A percentile compares a stretch with the other conserved stretches of the same genome.
Conservation (phyloP, 2,113 vertebrate species). For the Octodon degus region DNA sequence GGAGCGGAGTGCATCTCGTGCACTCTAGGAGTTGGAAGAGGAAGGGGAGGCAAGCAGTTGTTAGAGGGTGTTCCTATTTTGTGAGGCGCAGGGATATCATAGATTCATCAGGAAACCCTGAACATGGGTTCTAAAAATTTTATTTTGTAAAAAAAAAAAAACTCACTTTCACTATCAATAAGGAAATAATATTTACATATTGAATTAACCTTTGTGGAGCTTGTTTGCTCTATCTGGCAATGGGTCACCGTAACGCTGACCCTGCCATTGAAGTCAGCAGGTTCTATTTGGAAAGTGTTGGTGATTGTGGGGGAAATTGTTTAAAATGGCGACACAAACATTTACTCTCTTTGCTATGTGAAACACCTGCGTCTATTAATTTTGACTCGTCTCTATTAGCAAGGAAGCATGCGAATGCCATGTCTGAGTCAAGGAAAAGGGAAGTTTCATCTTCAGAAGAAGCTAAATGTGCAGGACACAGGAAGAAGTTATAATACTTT, state of each 20-base stretch:
- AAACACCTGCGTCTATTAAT: constrained; percentile 71
- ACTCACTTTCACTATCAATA: constrained; percentile 52
- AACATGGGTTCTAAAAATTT: not conserved
- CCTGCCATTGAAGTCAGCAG: constrained; percentile 70
- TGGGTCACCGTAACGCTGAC: constrained; percentile 73
- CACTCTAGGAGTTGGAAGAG: constrained; percentile 81
- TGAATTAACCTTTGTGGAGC: constrained; percentile 59
- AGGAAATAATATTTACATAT: constrained; percentile 57
- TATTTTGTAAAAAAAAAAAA: constrained; percentile 17
- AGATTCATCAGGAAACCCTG: constrained; percentile 15
- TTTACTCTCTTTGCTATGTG: constrained; percentile 61
- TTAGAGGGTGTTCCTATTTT: constrained; percentile 59
- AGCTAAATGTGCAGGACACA: constrained; percentile 51
- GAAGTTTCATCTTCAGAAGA: constrained; percentile 53
- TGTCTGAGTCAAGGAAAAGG: constrained; percentile 24
- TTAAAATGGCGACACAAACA: constrained; percentile 71
- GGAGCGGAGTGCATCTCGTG: constrained; percentile 76
- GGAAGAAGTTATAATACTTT: constrained; percentile 67
- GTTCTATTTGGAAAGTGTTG: constrained; percentile 71
- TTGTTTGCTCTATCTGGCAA: constrained; percentile 56
- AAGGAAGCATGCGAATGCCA: not conserved
- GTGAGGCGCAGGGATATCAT: constrained; percentile 30
- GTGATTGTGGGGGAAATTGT: constrained; percentile 61
- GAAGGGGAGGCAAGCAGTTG: constrained; percentile 65
- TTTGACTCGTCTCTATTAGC: constrained; percentile 12